These are phyloP conservation scores for Drosophila kuntzei DNA, from an alignment of 2,888 invertebrate genomes.

Conservation along the genomic window DNA sequence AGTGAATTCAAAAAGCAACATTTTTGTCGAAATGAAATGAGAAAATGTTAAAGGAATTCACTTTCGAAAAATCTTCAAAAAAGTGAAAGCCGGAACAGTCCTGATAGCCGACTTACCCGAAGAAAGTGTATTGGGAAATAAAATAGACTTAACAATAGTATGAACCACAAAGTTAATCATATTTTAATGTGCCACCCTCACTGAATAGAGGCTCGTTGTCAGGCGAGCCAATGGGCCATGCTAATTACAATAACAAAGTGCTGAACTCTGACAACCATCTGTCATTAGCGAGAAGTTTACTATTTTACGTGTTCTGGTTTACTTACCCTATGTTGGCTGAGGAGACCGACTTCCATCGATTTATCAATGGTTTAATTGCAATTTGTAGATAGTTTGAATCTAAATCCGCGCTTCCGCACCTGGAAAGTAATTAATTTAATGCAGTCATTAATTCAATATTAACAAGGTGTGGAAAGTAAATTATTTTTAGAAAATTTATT, in stretches of 20 bases:
- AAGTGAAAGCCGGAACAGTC: too few species aligned
- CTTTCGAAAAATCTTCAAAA: too few species aligned
- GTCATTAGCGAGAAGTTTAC: constrained; percentile 42
- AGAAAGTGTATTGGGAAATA: constrained; percentile 54
- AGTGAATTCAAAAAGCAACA: too few species aligned
- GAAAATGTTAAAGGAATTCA: too few species aligned
- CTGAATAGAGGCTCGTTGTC: constrained; percentile 22
- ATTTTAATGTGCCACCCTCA: constrained; percentile 72
- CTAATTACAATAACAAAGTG: constrained; percentile 76
- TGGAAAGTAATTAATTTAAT: constrained; percentile 83
- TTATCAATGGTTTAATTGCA: constrained; percentile 64
- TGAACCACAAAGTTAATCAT: constrained; percentile 76
- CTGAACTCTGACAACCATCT: constrained; percentile 15
- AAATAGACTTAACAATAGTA: constrained; percentile 74
- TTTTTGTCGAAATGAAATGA: too few species aligned
- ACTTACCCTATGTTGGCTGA: neutral
- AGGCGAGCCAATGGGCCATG: constrained; percentile 26
- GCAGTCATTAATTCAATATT: constrained; percentile 87
- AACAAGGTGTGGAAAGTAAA: constrained; percentile 86
- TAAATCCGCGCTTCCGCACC: constrained; percentile 21
- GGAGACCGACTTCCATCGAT: constrained; percentile 44
- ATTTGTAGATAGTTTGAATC: constrained; percentile 53
- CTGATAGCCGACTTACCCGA: too few species aligned
- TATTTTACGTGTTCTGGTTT: constrained; percentile 10
- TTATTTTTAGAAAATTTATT: constrained; percentile 59